phyloP scores from a whole-genome alignment of 2,113 vertebrate species.

The Harpagus bidentatus region DNA sequence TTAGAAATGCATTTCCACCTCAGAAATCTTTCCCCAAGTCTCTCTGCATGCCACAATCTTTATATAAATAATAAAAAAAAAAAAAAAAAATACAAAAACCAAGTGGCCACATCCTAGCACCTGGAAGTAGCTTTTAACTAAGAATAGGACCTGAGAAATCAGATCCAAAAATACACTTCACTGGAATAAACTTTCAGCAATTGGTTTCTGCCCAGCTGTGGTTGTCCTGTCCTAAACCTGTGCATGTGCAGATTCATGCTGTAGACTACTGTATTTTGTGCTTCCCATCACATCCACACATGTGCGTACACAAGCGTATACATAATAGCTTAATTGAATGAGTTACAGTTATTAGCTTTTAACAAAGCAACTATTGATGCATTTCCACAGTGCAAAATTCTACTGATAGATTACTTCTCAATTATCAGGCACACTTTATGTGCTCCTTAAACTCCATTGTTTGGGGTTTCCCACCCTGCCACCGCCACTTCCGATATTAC shows the following conservation, averaged over 20 bases:
- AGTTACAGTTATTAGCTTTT: background rate
- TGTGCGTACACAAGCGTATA: rapidly evolving
- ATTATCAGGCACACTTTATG: background rate
- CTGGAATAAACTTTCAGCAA: background rate
- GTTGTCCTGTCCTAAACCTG: background rate
- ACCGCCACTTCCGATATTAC: background rate
- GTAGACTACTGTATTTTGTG: background rate
- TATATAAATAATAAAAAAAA: background rate
- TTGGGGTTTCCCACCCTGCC: too few species aligned
- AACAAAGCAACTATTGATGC: background rate
- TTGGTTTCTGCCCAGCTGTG: background rate
- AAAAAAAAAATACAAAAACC: background rate
- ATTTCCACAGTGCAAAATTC: background rate
- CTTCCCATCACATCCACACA: background rate
- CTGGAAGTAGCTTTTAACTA: background rate
- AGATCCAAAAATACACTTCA: background rate
- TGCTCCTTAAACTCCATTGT: background rate
- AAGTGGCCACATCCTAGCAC: background rate
- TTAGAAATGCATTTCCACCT: background rate
- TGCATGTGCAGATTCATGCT: rapidly evolving
- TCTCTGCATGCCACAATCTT: background rate
- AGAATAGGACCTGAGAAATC: background rate
- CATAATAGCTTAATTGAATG: background rate
- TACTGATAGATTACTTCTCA: background rate
- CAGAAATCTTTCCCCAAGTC: background rate